These are phyloP conservation scores for Heterocephalus glaber DNA, from an alignment of 2,113 vertebrate species.

Conservation along the genomic window DNA sequence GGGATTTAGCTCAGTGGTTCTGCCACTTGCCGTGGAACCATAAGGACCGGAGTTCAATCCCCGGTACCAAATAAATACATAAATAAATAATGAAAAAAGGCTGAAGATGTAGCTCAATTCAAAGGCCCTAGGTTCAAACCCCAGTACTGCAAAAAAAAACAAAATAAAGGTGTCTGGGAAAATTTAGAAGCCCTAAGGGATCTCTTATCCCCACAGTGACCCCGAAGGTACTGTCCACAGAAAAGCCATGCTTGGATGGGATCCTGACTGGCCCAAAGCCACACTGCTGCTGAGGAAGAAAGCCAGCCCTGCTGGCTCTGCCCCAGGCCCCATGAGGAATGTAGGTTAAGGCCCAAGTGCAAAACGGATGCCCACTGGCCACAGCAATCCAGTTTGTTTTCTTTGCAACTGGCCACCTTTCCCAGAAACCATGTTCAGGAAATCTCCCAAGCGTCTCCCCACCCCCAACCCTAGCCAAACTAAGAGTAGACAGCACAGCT, in stretches of 20 bases:
- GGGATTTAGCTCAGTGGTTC: not conserved
- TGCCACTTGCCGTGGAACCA: too few species aligned
- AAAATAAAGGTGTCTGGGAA: not conserved
- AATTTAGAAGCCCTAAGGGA: not conserved
- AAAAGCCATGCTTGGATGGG: not conserved
- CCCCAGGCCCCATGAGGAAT: not conserved
- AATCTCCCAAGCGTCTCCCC: not conserved
- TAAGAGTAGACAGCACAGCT: not conserved
- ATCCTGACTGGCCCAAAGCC: not conserved
- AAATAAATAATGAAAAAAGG: not conserved
- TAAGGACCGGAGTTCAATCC: too few species aligned
- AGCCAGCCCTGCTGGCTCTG: not conserved
- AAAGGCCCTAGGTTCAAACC: not conserved
- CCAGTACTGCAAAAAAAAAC: not conserved
- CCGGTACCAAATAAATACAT: too few species aligned
- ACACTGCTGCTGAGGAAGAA: not conserved
- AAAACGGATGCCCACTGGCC: not conserved
- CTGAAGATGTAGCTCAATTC: not conserved
- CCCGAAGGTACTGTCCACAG: not conserved
- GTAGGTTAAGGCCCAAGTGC: not conserved
- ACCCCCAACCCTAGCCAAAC: not conserved
- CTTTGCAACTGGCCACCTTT: not conserved
- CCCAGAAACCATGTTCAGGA: conserved; percentile 29
- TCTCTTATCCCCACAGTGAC: not conserved
- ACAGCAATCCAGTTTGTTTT: not conserved